Evolutionary conservation across 2,113 vertebrate species (phyloP), one percentile per base, ranked within the genome.

Genomic region (Ornithorhynchus anatinus): DNA sequence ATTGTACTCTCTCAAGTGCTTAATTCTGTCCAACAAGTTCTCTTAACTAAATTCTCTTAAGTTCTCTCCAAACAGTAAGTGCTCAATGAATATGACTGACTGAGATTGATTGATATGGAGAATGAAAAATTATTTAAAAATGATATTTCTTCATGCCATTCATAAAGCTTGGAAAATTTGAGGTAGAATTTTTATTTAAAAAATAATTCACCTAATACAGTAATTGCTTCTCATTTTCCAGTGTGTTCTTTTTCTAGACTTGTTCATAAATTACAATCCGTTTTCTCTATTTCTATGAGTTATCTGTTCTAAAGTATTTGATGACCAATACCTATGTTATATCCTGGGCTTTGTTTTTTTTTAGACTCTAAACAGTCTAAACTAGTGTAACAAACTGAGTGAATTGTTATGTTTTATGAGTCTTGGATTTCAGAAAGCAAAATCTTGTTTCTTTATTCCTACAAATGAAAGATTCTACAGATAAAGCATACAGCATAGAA

Each of bases 381-480:
- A 81, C 77, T 78, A 87, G 80, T 88, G 83, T 85, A 52, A 81
- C 66, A 77, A 89, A 69, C 69, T 84, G 79, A 85, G 79, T 75
- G 84, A 88, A 80, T 87, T 85, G 85, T 86, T 64, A 75, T 85
- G 69, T 92, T 91, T 90, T 84, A 82, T 78, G 92, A 92, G 88
- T 84, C 83, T 81, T 72, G 67, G 75, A 88, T 90, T 93, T 90
- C 88, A 86, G 82, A 83, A 83, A 59, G 74, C 82, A 76, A 85
- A 84, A 86, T 72, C 88, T 90, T 93, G 91, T 91, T 94, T 93
- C 91, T 88, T 92, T 91, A 88, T 89, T 90, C 88, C 90, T 90
- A 72, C 83, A 77, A 91, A 92, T 91, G 91, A 87, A 90, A 91
- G 90, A 86, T 58, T 91, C 91, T 90, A 89, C 90, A 92, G 89